Percentiles rank a stretch among this genome's conserved stretches.
Conservation (phyloP, 92 coral and sea anemone genomes). For the Chrysogorgia sp. region DNA sequence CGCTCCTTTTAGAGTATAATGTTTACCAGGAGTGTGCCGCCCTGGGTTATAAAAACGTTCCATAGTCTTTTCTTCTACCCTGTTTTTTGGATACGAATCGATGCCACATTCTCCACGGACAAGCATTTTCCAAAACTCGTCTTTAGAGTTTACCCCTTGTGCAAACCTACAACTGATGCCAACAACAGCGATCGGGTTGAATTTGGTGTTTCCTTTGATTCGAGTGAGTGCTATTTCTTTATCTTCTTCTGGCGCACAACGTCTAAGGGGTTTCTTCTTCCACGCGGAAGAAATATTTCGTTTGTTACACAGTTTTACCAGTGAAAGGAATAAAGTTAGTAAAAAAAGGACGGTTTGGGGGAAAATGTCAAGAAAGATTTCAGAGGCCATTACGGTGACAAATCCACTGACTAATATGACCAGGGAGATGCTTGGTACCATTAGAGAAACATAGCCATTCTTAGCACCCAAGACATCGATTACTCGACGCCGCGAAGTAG, state of each 20-base stretch:
- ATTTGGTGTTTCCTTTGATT: background rate
- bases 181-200: constrained; percentile 54
- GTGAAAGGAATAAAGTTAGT: background rate
- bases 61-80: constrained; percentile 58
- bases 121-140: constrained; percentile 69
- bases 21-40: constrained; percentile 65
- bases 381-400: too few species aligned
- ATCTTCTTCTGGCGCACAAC: background rate
- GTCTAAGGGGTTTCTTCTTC: background rate
- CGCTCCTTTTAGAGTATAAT: constrained; percentile 68
- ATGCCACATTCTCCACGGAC: constrained; percentile 59
- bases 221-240: background rate
- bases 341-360: too few species aligned
- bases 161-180: constrained; percentile 85
- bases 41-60: constrained; percentile 65
- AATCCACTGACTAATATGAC: too few species aligned
- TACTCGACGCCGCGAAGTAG: too few species aligned
- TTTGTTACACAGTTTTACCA: background rate
- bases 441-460: too few species aligned
- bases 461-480: too few species aligned
- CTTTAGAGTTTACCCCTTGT: constrained; percentile 57
- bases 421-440: too few species aligned
- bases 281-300: background rate
- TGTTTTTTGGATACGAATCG: constrained; percentile 61
- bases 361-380: too few species aligned